phyloP scores from a whole-genome alignment of 2,797 vertebrate genomes.

The Discoglossus pictus region DNA sequence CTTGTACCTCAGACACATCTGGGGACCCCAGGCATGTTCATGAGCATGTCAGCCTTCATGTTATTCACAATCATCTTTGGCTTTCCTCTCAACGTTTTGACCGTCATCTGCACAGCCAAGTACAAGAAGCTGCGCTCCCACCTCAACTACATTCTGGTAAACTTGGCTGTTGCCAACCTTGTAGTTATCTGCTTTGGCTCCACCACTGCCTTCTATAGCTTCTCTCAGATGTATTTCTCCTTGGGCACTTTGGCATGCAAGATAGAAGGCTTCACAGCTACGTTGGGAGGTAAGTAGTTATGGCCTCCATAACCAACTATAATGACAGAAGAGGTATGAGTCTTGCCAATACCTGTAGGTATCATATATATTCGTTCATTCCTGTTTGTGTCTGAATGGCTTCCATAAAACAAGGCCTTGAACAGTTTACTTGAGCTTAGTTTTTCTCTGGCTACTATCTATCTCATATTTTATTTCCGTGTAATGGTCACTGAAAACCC shows the following conservation, averaged over 20 bases:
- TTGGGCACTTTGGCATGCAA: conserved; percentile 70
- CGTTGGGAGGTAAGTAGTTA: conserved; percentile 66
- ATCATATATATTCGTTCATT: not conserved
- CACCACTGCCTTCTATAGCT: conserved; percentile 71
- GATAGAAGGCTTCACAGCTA: conserved; percentile 73
- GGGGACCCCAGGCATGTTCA: conserved; percentile 63
- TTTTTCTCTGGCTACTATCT: too few species aligned
- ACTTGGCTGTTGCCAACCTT: conserved; percentile 74
- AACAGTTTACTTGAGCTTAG: too few species aligned
- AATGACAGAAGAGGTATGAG: too few species aligned
- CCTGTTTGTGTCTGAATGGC: not conserved
- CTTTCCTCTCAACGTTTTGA: conserved; percentile 69
- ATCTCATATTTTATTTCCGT: too few species aligned
- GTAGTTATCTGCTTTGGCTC: conserved; percentile 70
- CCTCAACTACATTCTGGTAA: conserved; percentile 82
- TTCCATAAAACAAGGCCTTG: not conserved
- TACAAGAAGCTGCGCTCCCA: conserved; percentile 79
- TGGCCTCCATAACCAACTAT: too few species aligned
- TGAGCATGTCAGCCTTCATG: conserved; percentile 72
- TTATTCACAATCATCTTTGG: conserved; percentile 65
- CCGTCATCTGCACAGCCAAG: conserved; percentile 69
- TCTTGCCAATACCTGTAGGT: not conserved
- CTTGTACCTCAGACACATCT: conserved; percentile 79
- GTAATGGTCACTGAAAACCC: too few species aligned
- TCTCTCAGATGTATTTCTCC: conserved; percentile 68